Percentiles rank a stretch among this genome's conserved stretches.
Conservation (phyloP, 2,797 vertebrate species). For the Oophaga sylvatica region DNA sequence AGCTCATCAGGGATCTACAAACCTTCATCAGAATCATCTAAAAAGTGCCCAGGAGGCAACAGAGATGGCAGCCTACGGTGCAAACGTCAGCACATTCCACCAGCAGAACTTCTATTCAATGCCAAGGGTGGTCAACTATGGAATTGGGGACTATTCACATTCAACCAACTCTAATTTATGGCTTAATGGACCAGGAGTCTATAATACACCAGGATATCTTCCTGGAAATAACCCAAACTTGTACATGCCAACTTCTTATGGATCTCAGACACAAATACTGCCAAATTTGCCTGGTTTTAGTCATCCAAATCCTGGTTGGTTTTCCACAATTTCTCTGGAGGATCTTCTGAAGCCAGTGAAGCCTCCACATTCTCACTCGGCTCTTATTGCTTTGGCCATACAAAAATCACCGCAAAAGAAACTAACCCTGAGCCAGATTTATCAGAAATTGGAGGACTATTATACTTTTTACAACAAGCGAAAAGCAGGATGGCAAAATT, state of each 20-base stretch:
- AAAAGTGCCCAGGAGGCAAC: too few relatives aligned
- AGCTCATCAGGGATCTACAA: too few relatives aligned
- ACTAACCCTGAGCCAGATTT: too few relatives aligned
- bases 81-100: too few relatives aligned
- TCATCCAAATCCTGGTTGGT: slow-evolving; percentile 87
- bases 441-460: too few relatives aligned
- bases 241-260: slow-evolving; percentile 78
- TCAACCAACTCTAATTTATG: slow-evolving; percentile 87
- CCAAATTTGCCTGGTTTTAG: too few relatives aligned
- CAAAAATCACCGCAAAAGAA: too few relatives aligned
- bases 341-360: slow-evolving; percentile 93
- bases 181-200: slow-evolving; percentile 83
- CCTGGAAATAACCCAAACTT: slow-evolving; percentile 78
- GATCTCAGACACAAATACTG: slow-evolving; percentile 76
- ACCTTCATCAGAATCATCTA: too few relatives aligned
- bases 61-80: too few relatives aligned
- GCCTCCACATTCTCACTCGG: slow-evolving; percentile 97
- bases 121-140: slow-evolving; percentile 86
- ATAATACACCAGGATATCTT: slow-evolving; percentile 82
- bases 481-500: too few relatives aligned
- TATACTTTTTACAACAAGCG: too few relatives aligned
- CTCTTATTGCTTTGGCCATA: too few relatives aligned
- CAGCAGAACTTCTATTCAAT: slow-evolving; percentile 67
- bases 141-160: slow-evolving; percentile 84
- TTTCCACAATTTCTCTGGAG: slow-evolving; percentile 92